These are phyloP conservation scores for Thomomys bottae DNA, from an alignment of 2,113 vertebrate species.

Conservation along the genomic window DNA sequence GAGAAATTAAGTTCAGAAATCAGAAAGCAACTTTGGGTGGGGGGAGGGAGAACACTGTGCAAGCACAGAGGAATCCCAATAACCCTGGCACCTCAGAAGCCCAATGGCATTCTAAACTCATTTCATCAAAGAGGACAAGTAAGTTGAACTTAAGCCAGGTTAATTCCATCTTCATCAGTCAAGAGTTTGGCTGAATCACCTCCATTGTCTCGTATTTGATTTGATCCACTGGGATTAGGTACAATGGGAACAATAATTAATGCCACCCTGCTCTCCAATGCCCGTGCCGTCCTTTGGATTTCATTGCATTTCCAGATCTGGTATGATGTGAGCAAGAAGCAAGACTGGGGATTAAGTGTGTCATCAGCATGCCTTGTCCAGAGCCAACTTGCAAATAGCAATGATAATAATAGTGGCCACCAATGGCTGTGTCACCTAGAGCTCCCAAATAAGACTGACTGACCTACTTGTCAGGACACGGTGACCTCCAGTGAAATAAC, in stretches of 20 bases:
- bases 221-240: conserved; percentile 52
- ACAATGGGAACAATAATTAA: not conserved
- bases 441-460: not conserved
- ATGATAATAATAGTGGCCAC: not conserved
- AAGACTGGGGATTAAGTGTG: not conserved
- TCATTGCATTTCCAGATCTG: not conserved
- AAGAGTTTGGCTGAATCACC: conserved; percentile 17
- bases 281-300: not conserved
- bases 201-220: conserved; percentile 36
- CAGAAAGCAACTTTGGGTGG: conserved; percentile 49
- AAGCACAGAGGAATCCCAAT: not conserved
- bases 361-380: not conserved
- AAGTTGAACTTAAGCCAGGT: conserved; percentile 32
- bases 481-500: not conserved
- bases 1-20: conserved; percentile 10
- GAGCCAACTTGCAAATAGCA: not conserved
- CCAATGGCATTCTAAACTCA: conserved; percentile 47
- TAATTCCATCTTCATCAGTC: conserved; percentile 14
- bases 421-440: not conserved
- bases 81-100: conserved; percentile 47
- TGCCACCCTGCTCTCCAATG: not conserved
- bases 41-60: not conserved
- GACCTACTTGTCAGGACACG: not conserved
- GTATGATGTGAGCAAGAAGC: not conserved
- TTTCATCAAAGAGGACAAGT: conserved; percentile 44